Evolutionary conservation across 2,797 vertebrate genomes (phyloP).

Genomic region (Fundulus diaphanus): DNA sequence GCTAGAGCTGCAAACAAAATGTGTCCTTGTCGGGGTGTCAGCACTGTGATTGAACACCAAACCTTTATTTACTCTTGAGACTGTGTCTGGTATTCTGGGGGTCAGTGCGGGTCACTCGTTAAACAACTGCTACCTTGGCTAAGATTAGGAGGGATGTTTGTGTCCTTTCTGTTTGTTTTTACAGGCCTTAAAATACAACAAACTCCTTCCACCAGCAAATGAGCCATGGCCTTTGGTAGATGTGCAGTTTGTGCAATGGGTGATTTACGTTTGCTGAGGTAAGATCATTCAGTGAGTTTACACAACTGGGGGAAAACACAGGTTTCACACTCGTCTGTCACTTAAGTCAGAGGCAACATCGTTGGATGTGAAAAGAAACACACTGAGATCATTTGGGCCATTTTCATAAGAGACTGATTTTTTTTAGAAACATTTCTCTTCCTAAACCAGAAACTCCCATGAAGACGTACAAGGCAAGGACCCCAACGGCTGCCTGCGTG

Average conservation of each 20-base stretch:
- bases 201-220: conserved; percentile 61
- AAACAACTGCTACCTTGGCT: conserved; percentile 56
- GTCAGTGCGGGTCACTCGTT: conserved; percentile 72
- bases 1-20: conserved; percentile 50
- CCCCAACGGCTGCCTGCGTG: neutral
- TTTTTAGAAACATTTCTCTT: neutral
- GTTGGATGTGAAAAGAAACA: neutral
- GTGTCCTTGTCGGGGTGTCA: conserved; percentile 61
- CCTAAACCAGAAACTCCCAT: neutral
- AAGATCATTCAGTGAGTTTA: neutral
- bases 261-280: conserved; percentile 8
- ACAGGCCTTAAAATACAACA: conserved; percentile 52
- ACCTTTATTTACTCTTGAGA: conserved; percentile 79
- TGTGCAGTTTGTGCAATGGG: conserved; percentile 31
- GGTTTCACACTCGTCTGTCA: neutral
- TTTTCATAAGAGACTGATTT: neutral
- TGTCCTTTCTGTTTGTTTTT: conserved; percentile 33
- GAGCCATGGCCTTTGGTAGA: conserved; percentile 51
- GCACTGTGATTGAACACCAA: conserved; percentile 63
- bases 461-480: neutral
- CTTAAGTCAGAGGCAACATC: neutral
- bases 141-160: conserved; percentile 64
- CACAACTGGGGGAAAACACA: neutral
- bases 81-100: conserved; percentile 72
- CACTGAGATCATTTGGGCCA: neutral